Base-by-base conservation (phyloP, 2,113 vertebrate species). In the Microcebus jonahi region DNA sequence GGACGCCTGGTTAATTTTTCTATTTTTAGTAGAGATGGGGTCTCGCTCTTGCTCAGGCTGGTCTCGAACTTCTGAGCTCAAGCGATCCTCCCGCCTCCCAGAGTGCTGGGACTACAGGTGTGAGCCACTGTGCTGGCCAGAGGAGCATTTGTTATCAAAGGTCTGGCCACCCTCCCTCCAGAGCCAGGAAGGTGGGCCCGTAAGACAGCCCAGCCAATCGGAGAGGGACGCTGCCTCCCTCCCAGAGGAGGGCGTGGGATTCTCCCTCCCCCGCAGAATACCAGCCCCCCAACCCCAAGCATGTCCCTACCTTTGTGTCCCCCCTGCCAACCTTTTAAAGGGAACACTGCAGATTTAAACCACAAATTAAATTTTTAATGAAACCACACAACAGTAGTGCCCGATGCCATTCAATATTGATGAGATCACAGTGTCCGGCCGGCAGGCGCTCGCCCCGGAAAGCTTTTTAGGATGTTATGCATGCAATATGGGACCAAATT, bases 281-380 rank as follows among this genome's bases (percentile, higher is more conserved):
- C 45, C 39, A 14, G 1, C 71, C 96, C 86, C 85, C 91, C 94
- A 81, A 45, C 65, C 93, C n/a, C 50, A 50, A 61, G 36, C 75
- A 36, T 2, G n/a, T 4, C 11, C 29, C 57, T 59, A 34, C 73
- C 73, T n/a, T 4, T 3, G 45, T 23, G 84, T 15, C 73, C 71
- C 21, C 81, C 48, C 85, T 1, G 0, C 50, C 83, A 23, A 57
- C 53, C 97, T 98, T 98, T 97, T 96, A 96, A 91, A 98, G 97
- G 86, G 97, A 98, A 96, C 50, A 48, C 98, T 98, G 98, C 98
- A 98, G 98, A 98, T 98, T 98, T 97, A 98, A 98, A 96, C 98
- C 98, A 97, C 98, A 97, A 98, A 98, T 98, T 98, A 98, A 98
- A 99, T 98, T 98, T 99, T 99, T 99, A 98, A 99, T 99, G 99